These are phyloP conservation scores for Colius striatus DNA, from an alignment of 2,113 vertebrate genomes.

Conservation along the genomic window DNA sequence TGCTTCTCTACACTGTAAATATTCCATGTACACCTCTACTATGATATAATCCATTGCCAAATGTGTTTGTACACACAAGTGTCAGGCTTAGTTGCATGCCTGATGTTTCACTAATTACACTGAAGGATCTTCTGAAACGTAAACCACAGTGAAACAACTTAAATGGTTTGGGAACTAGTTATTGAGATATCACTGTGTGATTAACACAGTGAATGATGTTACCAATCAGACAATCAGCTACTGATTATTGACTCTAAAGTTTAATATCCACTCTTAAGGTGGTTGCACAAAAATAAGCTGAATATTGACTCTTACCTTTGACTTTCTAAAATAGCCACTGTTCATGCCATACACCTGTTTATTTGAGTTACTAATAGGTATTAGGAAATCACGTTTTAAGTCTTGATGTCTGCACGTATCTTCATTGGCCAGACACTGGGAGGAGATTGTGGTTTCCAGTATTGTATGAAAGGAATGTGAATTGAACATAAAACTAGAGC, in stretches of 20 bases:
- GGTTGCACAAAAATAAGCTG: background rate
- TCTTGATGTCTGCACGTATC: background rate
- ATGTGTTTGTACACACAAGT: background rate
- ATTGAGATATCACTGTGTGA: background rate
- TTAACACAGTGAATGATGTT: background rate
- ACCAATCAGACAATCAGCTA: background rate
- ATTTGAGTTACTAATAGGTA: background rate
- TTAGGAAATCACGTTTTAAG: background rate
- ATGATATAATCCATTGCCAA: background rate
- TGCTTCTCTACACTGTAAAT: background rate
- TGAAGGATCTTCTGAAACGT: background rate
- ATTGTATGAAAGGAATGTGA: background rate
- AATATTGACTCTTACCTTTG: background rate
- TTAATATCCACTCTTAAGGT: background rate
- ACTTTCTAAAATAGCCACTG: background rate
- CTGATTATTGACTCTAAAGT: background rate
- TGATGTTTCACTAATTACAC: background rate
- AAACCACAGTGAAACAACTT: background rate
- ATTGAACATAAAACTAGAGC: background rate
- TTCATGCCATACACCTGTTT: background rate
- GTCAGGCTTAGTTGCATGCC: background rate
- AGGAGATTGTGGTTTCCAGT: background rate
- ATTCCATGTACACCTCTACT: background rate
- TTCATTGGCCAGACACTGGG: background rate
- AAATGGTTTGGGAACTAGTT: background rate